A percentile compares a stretch with the other conserved stretches of the same genome.
Evolutionary conservation across 2,888 invertebrate species (phyloP).

Genomic region (Stenchaetothrips biformis): DNA sequence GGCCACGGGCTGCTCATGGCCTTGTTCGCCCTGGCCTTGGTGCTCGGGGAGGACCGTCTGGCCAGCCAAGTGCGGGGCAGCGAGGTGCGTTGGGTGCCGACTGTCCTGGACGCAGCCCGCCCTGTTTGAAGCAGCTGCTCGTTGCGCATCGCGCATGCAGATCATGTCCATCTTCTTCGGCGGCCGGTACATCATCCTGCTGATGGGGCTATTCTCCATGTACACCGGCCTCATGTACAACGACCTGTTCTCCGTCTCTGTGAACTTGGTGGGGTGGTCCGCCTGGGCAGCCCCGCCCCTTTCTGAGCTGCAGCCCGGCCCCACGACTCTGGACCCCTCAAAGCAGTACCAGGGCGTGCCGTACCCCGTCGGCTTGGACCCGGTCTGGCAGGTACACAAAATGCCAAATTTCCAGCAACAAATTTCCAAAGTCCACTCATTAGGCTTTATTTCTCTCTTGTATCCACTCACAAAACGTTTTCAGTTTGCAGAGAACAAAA

Average conservation of each 20-base stretch:
- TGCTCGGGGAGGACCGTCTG: conserved; percentile 58
- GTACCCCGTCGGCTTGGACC: conserved; percentile 68
- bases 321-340: conserved; percentile 50
- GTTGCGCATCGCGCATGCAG: conserved; percentile 46
- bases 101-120: too few species aligned
- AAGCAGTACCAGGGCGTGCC: conserved; percentile 49
- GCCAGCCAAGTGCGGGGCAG: conserved; percentile 50
- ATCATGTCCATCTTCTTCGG: conserved; percentile 69
- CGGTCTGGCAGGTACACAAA: conserved; percentile 62
- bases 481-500: conserved; percentile 59
- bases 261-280: conserved; percentile 61
- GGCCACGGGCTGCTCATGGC: conserved; percentile 68
- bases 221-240: conserved; percentile 73
- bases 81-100: conserved; percentile 45
- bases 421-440: background rate
- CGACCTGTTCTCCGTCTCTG: conserved; percentile 64
- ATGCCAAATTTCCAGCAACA: background rate
- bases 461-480: conserved; percentile 38
- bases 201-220: conserved; percentile 70
- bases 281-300: conserved; percentile 50
- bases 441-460: background rate
- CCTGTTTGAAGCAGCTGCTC: too few species aligned
- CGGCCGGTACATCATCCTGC: conserved; percentile 66
- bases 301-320: conserved; percentile 43
- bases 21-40: conserved; percentile 58